Evolutionary conservation across 2,113 vertebrate genomes (phyloP), one percentile per base, ranked within the genome.

Genomic region (Eubucco bourcierii): DNA sequence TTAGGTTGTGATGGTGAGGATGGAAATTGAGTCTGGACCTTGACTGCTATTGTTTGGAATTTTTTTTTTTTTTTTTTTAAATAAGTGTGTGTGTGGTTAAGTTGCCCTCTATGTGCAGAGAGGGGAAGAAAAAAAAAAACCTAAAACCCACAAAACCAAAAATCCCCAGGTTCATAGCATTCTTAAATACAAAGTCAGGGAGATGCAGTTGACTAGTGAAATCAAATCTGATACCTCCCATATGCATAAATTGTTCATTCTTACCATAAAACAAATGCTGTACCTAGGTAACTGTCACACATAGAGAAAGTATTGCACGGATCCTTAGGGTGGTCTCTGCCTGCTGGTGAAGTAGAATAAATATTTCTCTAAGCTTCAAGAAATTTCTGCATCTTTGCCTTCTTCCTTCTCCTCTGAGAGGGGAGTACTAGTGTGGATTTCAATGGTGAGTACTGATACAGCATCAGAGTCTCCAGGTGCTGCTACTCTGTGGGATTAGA

Each of bases 21-120:
- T 96, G 81, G 80, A 96, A 96, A 96, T 95, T 97, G 95, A 94
- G 93, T 67, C 70, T 93, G 84, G 94, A 91, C 90, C 89, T 94
- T 95, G 87, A 90, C 81, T 80, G 88, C 88, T 91, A 60, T 96
- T 93, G 94, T 59, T 93, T 79, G 34, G 33, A 23, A 29, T 56
- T 37, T 33, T 66, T 44, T 63, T 27, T 44, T 25, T 25, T 70
- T 53, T 53, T 73, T 53, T 79, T 63, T 84, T 17, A 15, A 94
- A 19, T 87, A 91, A 84, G 65, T 67, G 80, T 28, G 29, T 28
- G 29, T 66, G 63, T 60, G 59, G 58, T 67, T 94, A 80, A 83
- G 58, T 95, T 94, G 81, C 52, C 31, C 65, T 76, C 24, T 60
- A 5, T 77, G 44, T 72, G 21, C 63, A 87, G 27, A 87, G 39